phyloP scores from a whole-genome alignment of 2,888 invertebrate genomes.

The Pteria penguin region DNA sequence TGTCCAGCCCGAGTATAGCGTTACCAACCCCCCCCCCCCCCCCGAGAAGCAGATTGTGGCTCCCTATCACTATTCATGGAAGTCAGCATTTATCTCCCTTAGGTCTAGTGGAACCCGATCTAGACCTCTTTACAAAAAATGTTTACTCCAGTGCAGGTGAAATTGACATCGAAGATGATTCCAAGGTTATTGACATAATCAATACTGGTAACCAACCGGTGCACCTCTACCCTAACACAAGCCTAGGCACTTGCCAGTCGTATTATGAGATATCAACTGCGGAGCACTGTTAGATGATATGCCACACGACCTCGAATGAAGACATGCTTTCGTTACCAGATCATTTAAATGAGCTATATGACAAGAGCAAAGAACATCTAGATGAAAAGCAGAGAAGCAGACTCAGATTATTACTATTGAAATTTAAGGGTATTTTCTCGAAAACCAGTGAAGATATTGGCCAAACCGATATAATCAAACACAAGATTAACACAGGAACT shows the following conservation, averaged over 20 bases:
- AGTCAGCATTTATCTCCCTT: not conserved
- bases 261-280: not conserved
- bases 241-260: constrained; percentile 3
- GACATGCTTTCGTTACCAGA: no score
- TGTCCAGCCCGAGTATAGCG: not conserved
- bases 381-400: no score
- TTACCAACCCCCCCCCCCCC: not conserved
- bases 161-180: not conserved
- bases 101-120: constrained; percentile 6
- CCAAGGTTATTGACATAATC: not conserved
- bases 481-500: no score
- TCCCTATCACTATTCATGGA: not conserved
- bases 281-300: no score
- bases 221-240: constrained; percentile 3
- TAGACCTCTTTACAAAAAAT: not conserved
- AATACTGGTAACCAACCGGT: not conserved
- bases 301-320: no score
- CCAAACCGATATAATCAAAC: no score
- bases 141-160: not conserved
- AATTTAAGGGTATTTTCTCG: no score
- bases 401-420: no score
- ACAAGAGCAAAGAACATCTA: no score
- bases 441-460: no score
- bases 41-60: not conserved
- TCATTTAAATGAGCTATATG: no score